Conservation (phyloP, 2,888 invertebrate genomes). For the Eledone cirrhosa region DNA sequence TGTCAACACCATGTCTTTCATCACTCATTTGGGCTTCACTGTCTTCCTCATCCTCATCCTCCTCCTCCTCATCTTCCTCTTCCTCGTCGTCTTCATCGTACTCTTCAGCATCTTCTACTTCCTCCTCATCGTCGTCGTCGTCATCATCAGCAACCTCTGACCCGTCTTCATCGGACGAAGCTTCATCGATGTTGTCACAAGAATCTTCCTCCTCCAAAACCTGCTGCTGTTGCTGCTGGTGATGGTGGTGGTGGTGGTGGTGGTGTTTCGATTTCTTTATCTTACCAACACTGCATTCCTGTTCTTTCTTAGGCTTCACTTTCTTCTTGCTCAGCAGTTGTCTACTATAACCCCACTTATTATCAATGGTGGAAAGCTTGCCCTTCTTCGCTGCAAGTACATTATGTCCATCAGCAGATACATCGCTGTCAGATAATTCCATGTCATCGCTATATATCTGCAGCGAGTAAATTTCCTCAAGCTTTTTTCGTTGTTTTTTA, state of each 20-base stretch:
- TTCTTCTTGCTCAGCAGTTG: background rate
- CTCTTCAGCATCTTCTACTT: background rate
- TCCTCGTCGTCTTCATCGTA: background rate
- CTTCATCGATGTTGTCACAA: background rate
- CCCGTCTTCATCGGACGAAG: background rate
- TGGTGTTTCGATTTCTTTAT: background rate
- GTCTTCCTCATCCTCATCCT: background rate
- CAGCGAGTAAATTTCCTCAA: background rate
- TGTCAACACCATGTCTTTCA: background rate
- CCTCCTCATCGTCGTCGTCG: background rate
- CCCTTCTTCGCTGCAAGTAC: no score
- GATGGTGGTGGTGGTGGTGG: no score
- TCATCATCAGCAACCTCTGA: background rate
- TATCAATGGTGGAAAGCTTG: no score
- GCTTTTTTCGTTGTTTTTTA: background rate
- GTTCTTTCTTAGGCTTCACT: background rate
- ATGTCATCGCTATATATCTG: background rate
- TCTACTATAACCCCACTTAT: no score
- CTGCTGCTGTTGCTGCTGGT: background rate
- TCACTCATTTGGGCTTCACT: background rate
- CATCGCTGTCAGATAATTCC: background rate
- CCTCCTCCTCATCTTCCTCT: background rate
- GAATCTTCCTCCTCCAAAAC: conserved; percentile 1
- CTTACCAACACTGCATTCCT: background rate
- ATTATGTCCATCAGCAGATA: no score